Conservation (phyloP, 1,140 invertebrate genomes). For the Aphaenogaster rudis region DNA sequence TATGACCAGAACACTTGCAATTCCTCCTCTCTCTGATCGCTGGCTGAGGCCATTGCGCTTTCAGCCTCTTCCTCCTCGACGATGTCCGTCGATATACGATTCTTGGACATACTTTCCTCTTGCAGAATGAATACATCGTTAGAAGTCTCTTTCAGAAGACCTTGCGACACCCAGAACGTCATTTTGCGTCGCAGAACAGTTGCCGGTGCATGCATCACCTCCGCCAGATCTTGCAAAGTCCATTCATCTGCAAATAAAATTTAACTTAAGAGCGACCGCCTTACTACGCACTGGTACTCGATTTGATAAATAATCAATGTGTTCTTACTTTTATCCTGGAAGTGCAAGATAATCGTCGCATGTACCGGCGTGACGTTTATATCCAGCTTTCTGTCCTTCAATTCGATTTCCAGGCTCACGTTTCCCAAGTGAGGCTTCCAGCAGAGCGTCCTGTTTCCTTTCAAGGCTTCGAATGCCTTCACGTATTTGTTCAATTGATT, state of each 20-base stretch:
- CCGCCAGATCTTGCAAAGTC: constrained; percentile 94
- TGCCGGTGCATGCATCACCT: constrained; percentile 94
- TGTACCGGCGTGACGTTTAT: constrained; percentile 97
- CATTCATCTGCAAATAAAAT: constrained; percentile 89
- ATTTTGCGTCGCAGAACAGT: constrained; percentile 94
- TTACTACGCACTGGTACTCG: background rate
- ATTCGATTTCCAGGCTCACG: constrained; percentile 96
- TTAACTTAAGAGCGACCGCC: background rate
- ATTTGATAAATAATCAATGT: constrained; percentile 19
- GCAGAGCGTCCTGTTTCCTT: constrained; percentile 96
- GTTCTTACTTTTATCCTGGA: constrained; percentile 93
- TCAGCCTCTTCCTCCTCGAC: constrained; percentile 97
- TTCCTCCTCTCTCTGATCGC: constrained; percentile 97
- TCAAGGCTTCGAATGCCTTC: constrained; percentile 96
- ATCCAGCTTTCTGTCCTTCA: constrained; percentile 93
- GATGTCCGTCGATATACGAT: constrained; percentile 88
- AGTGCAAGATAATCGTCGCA: constrained; percentile 97
- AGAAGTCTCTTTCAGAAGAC: constrained; percentile 92
- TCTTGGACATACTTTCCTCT: constrained; percentile 90
- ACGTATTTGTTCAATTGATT: constrained; percentile 95
- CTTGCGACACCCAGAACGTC: constrained; percentile 96
- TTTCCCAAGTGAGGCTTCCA: constrained; percentile 98
- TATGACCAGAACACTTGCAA: constrained; percentile 99
- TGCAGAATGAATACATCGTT: constrained; percentile 93
- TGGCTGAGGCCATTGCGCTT: constrained; percentile 96